Percentiles rank a stretch among this genome's conserved stretches.
These are phyloP conservation scores for Pristionchus arcanus DNA, from an alignment of 2,888 invertebrate species.

Conservation along the genomic window DNA sequence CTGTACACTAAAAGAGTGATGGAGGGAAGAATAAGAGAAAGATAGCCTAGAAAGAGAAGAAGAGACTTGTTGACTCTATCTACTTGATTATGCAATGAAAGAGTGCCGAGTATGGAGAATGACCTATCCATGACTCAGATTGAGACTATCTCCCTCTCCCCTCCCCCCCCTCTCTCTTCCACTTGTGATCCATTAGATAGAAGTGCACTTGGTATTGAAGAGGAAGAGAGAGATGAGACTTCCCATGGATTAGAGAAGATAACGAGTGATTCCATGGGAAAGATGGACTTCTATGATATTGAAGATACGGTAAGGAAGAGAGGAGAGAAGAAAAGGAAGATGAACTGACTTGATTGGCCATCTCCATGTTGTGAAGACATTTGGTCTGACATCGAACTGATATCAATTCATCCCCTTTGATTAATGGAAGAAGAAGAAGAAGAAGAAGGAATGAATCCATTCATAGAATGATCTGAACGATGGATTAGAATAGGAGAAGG, in stretches of 20 bases:
- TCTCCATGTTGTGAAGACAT: conserved; percentile 73
- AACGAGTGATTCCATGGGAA: conserved; percentile 30
- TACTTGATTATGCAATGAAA: background rate
- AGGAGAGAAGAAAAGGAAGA: conserved; percentile 27
- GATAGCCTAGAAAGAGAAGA: conserved; percentile 13
- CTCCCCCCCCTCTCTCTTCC: background rate
- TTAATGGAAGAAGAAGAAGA: conserved; percentile 51
- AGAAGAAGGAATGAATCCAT: conserved; percentile 38
- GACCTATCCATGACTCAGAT: background rate
- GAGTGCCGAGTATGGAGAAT: background rate
- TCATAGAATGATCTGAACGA: background rate
- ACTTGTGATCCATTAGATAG: conserved; percentile 30
- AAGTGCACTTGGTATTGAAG: background rate
- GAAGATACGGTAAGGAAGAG: background rate
- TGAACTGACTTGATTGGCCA: conserved; percentile 66
- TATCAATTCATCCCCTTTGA: conserved; percentile 67
- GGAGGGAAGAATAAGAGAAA: conserved; percentile 26
- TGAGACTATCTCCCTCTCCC: background rate
- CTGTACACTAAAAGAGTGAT: conserved; percentile 9
- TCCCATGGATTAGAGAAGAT: conserved; percentile 32
- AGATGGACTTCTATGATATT: conserved; percentile 41
- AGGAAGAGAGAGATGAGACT: conserved; percentile 24
- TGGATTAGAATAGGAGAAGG: background rate
- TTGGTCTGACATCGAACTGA: conserved; percentile 74
- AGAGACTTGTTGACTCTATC: background rate